Conservation (phyloP, 2,113 vertebrate species). For the Haliaeetus leucogaster region DNA sequence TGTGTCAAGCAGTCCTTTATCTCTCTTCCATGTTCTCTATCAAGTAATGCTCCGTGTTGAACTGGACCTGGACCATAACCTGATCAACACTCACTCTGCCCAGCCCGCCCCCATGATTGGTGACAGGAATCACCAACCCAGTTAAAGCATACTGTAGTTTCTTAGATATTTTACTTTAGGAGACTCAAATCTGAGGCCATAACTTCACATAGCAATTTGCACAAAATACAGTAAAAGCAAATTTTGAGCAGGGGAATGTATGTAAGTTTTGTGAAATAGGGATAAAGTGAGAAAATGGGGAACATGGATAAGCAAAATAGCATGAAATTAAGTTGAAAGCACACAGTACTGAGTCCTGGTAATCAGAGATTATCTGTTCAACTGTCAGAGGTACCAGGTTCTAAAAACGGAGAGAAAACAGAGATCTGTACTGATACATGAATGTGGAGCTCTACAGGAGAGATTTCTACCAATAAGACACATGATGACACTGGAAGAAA, state of each 20-base stretch:
- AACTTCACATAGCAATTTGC: background rate
- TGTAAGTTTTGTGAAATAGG: background rate
- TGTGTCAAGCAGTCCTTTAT: background rate
- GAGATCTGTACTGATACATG: background rate
- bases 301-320: background rate
- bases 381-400: background rate
- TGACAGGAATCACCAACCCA: background rate
- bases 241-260: background rate
- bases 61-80: background rate
- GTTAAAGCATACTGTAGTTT: background rate
- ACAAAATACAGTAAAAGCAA: background rate
- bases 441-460: background rate
- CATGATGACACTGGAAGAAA: background rate
- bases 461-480: background rate
- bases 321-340: background rate
- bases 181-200: background rate
- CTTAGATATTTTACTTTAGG: background rate
- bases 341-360: background rate
- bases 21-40: background rate
- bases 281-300: background rate
- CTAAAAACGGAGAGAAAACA: background rate
- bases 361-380: background rate
- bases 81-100: background rate
- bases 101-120: rapidly evolving
- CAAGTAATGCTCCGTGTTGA: background rate